Base-by-base conservation (phyloP, 2,888 invertebrate genomes). In the Apamea anceps region DNA sequence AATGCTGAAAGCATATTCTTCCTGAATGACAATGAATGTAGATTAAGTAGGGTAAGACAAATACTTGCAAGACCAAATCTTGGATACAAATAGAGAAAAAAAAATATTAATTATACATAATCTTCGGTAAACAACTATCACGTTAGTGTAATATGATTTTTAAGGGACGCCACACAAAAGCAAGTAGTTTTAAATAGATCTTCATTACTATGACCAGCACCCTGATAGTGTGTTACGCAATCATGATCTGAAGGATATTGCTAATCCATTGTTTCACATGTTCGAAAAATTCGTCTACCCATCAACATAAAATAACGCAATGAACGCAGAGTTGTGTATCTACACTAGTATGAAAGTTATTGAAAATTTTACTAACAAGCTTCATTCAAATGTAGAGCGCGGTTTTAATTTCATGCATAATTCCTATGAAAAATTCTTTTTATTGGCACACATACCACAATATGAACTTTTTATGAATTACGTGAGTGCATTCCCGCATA, bases 21-120 rank as follows among this genome's bases (percentile, higher is more conserved):
- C 37, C 51, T 18, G 70, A 83, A 83, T 70, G 18, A 12, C 25
- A 76, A 81, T 57, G 32, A 81, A 6, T 45, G 7, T 32, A 5
- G 45, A 57, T 66, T 42, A 12, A 37, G 37, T 28, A 28, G 7
- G 10, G 7, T 32, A 25, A 48, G 25, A 65, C 62, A 51, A 13
- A 45, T 45, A 63, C 32, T 10, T 32, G 32, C 4, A 21, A 32
- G 15, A 8, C 3, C 15, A 28, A 10, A 21, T 21, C 5, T 57
- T 57, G 3, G 57, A 57, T 45, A 12, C 45, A 2, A 45, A 12
- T 45, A 45, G 12, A 45, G 45, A 45, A 45, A 45, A 0, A 12
- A 12, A 12, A 25, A 25, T 28, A 15, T 28, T 6, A n/a, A 2
- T 28, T 3, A 13, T 13, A n/a, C 37, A 37, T 37, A 37, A 37